phyloP scores from a whole-genome alignment of 2,797 vertebrate species.

The Esox lucius region DNA sequence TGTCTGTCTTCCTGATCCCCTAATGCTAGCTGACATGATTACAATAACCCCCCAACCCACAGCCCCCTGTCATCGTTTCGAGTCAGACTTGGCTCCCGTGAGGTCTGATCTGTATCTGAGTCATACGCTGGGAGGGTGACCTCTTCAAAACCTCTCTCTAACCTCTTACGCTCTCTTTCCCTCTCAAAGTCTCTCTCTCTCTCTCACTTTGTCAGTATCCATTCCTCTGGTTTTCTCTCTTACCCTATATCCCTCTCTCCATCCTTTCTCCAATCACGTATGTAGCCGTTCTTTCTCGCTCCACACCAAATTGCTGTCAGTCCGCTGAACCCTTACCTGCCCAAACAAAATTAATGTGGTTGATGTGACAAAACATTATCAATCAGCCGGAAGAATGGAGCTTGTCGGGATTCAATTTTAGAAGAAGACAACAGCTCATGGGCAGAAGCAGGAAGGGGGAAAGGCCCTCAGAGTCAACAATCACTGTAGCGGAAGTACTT shows the following conservation, averaged over 20 bases:
- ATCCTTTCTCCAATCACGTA: conserved; percentile 34
- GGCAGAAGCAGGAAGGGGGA: conserved; percentile 9
- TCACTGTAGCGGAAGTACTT: conserved; percentile 62
- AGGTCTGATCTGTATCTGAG: neutral
- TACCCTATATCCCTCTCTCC: neutral
- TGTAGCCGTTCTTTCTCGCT: conserved; percentile 48
- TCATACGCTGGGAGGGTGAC: neutral
- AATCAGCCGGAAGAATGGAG: conserved; percentile 77
- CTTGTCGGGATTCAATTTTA: conserved; percentile 75
- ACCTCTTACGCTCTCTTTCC: conserved; percentile 28
- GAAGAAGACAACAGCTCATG: conserved; percentile 69
- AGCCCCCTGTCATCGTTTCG: neutral
- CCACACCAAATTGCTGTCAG: conserved; percentile 73
- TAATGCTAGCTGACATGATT: conserved; percentile 75
- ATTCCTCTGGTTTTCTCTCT: conserved; percentile 54
- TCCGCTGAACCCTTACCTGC: conserved; percentile 71
- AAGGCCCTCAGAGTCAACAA: conserved; percentile 58
- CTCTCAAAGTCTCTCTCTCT: conserved; percentile 45
- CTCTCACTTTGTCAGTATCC: conserved; percentile 68
- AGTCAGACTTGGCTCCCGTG: neutral
- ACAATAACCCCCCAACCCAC: conserved; percentile 58
- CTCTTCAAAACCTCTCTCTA: conserved; percentile 26
- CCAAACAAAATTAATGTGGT: conserved; percentile 76
- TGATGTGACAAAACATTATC: conserved; percentile 79
- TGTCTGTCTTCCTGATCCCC: conserved; percentile 39